Conservation (phyloP, 1,140 invertebrate species). For the Papilio xuthus region DNA sequence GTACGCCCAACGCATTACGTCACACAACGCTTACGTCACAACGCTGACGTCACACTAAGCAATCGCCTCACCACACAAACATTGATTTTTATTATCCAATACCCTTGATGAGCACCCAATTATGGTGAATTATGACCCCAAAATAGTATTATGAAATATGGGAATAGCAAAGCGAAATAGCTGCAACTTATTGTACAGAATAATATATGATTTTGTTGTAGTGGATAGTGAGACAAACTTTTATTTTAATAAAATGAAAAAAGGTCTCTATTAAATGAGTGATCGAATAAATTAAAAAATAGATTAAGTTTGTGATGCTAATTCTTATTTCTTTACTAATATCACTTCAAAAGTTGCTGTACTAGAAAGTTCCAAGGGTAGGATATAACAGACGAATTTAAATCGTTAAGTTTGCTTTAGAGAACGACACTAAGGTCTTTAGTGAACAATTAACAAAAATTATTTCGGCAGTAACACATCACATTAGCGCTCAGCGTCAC, state of each 20-base stretch:
- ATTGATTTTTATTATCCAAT: neutral
- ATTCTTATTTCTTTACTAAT: neutral
- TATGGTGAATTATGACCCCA: neutral
- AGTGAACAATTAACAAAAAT: too few species aligned
- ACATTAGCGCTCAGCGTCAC: constrained; percentile 22
- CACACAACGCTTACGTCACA: constrained; percentile 36
- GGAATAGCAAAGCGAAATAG: neutral
- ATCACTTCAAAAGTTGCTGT: neutral
- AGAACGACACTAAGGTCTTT: too few species aligned
- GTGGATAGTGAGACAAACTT: neutral
- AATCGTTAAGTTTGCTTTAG: too few species aligned
- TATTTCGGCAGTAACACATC: neutral
- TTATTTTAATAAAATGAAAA: neutral
- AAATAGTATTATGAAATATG: neutral
- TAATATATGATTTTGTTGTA: too few species aligned
- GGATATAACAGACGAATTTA: too few species aligned
- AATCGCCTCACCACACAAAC: neutral
- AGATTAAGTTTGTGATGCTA: neutral
- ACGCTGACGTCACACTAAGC: constrained; percentile 22
- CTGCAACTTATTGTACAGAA: neutral
- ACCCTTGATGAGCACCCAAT: neutral
- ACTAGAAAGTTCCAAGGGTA: neutral
- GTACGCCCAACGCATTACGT: constrained; percentile 51
- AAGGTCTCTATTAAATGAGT: neutral
- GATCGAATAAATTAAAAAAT: neutral